Evolutionary conservation across 92 coral and sea anemone species (phyloP), one percentile per base, ranked within the genome.

Genomic region (Plumapathes pennacea): DNA sequence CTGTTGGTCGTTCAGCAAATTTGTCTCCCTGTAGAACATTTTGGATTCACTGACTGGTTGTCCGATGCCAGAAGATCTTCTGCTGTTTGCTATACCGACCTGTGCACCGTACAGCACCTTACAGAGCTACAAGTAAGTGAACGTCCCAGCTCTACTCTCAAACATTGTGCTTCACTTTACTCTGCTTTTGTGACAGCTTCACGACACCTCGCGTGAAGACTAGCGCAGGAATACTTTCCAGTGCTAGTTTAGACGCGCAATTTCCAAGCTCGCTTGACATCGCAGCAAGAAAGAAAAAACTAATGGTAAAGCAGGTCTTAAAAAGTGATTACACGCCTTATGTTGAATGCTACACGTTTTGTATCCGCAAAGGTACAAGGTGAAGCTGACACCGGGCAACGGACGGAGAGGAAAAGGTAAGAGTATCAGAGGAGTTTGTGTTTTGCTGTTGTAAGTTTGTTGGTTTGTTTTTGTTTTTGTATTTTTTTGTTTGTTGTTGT

Each of bases 91-190:
- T 26, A 73, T 92, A 5, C 98, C 98, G 1, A 88, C 88, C 10
- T 92, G 98, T 23, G 98, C 98, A 4, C 98, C 98, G 0, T 92
- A 92, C 82, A 68, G 79, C 3, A 87, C 98, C 37, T 82, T 92
- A 33, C 95, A 84, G 27, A 88, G 76, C 62, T 92, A 80, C 85
- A 92, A 92, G 98, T 92, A 84, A 29, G 98, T 64, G 8, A 17
- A 18, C 12, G 3, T 25, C 26, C 22, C 12, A 38, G 4, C n/a
- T n/a, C n/a, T n/a, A n/a, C n/a, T n/a, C n/a, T n/a, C n/a, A n/a
- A n/a, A n/a, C n/a, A n/a, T n/a, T n/a, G n/a, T n/a, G n/a, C n/a
- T n/a, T n/a, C n/a, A n/a, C n/a, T n/a, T n/a, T n/a, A n/a, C n/a
- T n/a, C n/a, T n/a, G n/a, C n/a, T n/a, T n/a, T n/a, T n/a, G n/a